Base-by-base conservation (phyloP, 1,140 invertebrate species). In the Drosophila aff. region DNA sequence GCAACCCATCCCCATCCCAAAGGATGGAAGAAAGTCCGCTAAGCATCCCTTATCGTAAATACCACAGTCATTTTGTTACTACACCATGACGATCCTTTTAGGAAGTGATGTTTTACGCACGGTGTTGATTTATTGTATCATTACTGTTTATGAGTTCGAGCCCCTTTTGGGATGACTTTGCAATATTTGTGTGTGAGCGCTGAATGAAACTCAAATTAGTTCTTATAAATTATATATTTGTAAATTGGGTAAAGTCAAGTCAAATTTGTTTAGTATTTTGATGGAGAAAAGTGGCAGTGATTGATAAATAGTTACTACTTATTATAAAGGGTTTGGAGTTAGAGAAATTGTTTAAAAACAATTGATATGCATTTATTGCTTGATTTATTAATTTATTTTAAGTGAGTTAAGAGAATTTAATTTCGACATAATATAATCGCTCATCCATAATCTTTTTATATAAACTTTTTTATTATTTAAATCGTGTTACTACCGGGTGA, bases 121-220 rank as follows among this genome's bases (percentile, higher is more conserved):
- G 21, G 47, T 66, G 52, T 89, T 87, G 83, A 87, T 87, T 87
- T 89, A 87, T 87, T 69, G 78, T 75, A 65, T 63, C 77, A 87
- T 84, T 89, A 87, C 50, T 47, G 81, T 57, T 74, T 80, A 78
- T 69, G 79, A 78, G 58, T 65, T 78, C 63, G 64, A 57, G 63
- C 78, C 75, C 46, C 65, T 63, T 79, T 49, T 62, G 40, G 31
- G 65, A 81, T 76, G 79, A 76, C 72, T 78, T 23, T 40, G 60
- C 61, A 52, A 80, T 76, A 59, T 46, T 68, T 71, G 40, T 71
- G 21, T 46, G 64, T 33, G 50, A 18, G 26, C n/a, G 38, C 16
- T 68, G 49, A 57, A 63, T 68, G 64, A 71, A 71, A 57, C 33
- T 50, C 26, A 47, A 71, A 57, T 69, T 43, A 46, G 67, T 15